Conservation (phyloP, 2,888 invertebrate genomes). For the Strigamia maritima region DNA sequence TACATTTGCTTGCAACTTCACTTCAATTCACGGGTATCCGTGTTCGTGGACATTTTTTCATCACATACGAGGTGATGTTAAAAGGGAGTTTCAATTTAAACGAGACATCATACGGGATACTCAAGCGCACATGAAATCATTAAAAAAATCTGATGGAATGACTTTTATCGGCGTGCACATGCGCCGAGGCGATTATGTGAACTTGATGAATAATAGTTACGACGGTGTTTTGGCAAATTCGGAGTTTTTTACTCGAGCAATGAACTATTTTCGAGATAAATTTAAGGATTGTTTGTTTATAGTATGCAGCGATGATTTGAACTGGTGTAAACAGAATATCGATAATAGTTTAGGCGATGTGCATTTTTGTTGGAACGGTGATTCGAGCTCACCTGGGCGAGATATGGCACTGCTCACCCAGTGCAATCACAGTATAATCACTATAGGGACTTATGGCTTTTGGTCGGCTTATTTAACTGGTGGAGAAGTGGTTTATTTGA, state of each 20-base stretch:
- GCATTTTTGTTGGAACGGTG: conserved; percentile 34
- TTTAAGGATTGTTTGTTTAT: conserved; percentile 41
- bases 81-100: conserved; percentile 36
- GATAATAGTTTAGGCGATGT: conserved; percentile 9
- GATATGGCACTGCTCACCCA: conserved; percentile 43
- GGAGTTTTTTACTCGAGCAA: conserved; percentile 41
- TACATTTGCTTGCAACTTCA: neutral
- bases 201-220: conserved; percentile 28
- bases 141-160: neutral
- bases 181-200: conserved; percentile 42
- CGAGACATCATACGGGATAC: neutral
- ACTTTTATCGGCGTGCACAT: conserved; percentile 43
- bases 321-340: conserved; percentile 39
- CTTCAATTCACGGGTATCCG: conserved; percentile 25
- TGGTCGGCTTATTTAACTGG: too few species aligned
- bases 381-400: neutral
- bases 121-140: neutral
- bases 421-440: conserved; percentile 47
- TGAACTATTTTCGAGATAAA: conserved; percentile 40
- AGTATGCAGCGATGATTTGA: conserved; percentile 43
- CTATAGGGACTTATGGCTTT: too few species aligned
- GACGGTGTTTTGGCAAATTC: conserved; percentile 6
- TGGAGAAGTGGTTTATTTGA: too few species aligned
- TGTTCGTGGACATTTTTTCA: conserved; percentile 40
- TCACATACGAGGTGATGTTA: conserved; percentile 23